Conservation (phyloP, 2,888 invertebrate species). For the Drosophila imparisetae region DNA sequence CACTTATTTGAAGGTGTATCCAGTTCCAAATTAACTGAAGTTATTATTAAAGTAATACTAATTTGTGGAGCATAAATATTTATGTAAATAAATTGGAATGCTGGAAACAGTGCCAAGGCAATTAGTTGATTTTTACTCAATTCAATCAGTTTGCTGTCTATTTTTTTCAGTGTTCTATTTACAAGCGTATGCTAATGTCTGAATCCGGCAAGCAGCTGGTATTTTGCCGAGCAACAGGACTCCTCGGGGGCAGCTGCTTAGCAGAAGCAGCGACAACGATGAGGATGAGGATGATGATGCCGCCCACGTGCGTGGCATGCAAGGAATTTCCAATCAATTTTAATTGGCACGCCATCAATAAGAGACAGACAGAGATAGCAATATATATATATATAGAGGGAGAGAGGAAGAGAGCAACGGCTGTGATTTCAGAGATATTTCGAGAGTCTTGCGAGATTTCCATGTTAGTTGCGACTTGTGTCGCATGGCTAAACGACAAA, state of each 20-base stretch:
- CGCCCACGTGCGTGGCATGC: constrained; percentile 80
- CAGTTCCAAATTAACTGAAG: no score
- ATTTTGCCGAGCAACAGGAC: constrained; percentile 45
- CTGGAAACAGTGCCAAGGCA: no score
- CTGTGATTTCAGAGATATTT: constrained; percentile 6
- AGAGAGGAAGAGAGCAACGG: neutral
- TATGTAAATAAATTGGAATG: no score
- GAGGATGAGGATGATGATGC: constrained; percentile 10
- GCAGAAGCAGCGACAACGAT: neutral
- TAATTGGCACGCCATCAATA: constrained; percentile 84
- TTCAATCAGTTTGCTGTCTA: neutral
- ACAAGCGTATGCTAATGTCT: constrained; percentile 54
- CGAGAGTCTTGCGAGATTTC: constrained; percentile 31
- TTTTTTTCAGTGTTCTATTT: neutral
- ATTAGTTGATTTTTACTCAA: no score
- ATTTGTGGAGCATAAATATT: no score
- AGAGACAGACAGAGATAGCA: constrained; percentile 26
- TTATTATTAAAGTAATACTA: no score
- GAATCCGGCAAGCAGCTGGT: constrained; percentile 48
- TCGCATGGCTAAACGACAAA: constrained; percentile 58
- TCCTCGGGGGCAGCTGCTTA: constrained; percentile 34
- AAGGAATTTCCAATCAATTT: constrained; percentile 84
- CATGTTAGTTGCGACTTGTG: constrained; percentile 45
- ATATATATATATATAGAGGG: no score
- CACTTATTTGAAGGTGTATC: no score